phyloP scores from a whole-genome alignment of 2,888 invertebrate genomes.

The Scaptomyza reducta region DNA sequence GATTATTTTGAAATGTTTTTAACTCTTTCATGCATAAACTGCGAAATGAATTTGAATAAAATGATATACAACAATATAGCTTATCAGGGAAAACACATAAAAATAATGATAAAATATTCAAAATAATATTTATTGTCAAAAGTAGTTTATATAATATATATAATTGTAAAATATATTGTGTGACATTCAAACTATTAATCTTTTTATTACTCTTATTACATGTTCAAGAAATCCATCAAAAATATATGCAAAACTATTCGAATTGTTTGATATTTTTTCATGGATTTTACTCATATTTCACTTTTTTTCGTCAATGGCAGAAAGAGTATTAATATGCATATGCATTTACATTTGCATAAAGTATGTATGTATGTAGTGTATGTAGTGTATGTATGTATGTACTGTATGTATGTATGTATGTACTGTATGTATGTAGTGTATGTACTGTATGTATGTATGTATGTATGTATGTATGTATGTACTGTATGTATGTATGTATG shows the following conservation, averaged over 20 bases:
- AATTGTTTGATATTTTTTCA: neutral
- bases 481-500: neutral
- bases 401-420: neutral
- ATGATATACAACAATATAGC: too few relatives aligned
- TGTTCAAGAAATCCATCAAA: too few relatives aligned
- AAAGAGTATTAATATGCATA: slow-evolving; percentile 21
- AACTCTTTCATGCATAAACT: too few relatives aligned
- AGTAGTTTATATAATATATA: too few relatives aligned
- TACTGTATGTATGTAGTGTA: neutral
- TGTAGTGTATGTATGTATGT: neutral
- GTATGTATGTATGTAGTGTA: neutral
- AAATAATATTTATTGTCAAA: too few relatives aligned
- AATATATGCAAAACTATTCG: neutral
- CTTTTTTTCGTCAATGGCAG: slow-evolving; percentile 15
- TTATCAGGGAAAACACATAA: too few relatives aligned
- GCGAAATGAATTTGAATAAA: too few relatives aligned
- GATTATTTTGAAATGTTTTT: too few relatives aligned
- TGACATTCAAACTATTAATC: too few relatives aligned
- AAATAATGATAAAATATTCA: too few relatives aligned
- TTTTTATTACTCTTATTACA: neutral
- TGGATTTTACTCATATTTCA: slow-evolving; percentile 3
- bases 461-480: neutral
- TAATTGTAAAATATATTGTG: too few relatives aligned
- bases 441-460: neutral
- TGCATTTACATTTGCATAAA: slow-evolving; percentile 2